Conservation (phyloP, 2,113 vertebrate species). For the Astur gentilis region DNA sequence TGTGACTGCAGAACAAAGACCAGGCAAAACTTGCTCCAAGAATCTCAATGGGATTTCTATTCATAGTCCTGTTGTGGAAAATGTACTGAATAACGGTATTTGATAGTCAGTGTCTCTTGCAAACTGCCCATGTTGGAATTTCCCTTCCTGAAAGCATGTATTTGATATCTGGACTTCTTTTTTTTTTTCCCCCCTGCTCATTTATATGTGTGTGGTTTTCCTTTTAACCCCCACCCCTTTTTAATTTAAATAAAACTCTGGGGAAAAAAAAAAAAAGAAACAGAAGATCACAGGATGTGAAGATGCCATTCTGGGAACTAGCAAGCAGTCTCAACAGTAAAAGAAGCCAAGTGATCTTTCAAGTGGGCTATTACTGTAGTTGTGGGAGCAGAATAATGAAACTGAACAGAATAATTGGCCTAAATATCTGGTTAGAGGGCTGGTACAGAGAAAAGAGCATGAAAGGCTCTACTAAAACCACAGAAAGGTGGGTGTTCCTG, state of each 20-base stretch:
- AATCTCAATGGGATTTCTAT: neutral
- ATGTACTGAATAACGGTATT: neutral
- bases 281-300: slow-evolving; percentile 22
- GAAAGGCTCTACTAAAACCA: slow-evolving; percentile 28
- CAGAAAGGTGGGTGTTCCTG: slow-evolving; percentile 62
- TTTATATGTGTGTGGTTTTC: neutral
- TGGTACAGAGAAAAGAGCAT: slow-evolving; percentile 42
- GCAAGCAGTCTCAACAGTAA: slow-evolving; percentile 52
- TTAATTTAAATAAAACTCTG: slow-evolving; percentile 28
- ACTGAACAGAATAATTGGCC: slow-evolving; percentile 59
- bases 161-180: neutral
- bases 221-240: neutral
- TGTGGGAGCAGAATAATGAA: slow-evolving; percentile 63
- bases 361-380: slow-evolving; percentile 46
- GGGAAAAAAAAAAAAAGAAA: neutral
- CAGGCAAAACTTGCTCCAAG: neutral
- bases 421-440: slow-evolving; percentile 54
- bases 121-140: neutral
- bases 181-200: neutral
- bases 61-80: neutral
- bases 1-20: neutral
- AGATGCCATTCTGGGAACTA: slow-evolving; percentile 39
- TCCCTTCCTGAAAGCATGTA: neutral
- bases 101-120: neutral
- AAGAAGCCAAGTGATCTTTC: slow-evolving; percentile 55